Evolutionary conservation across 2,113 vertebrate genomes (phyloP).

Genomic region (Heteronetta atricapilla): DNA sequence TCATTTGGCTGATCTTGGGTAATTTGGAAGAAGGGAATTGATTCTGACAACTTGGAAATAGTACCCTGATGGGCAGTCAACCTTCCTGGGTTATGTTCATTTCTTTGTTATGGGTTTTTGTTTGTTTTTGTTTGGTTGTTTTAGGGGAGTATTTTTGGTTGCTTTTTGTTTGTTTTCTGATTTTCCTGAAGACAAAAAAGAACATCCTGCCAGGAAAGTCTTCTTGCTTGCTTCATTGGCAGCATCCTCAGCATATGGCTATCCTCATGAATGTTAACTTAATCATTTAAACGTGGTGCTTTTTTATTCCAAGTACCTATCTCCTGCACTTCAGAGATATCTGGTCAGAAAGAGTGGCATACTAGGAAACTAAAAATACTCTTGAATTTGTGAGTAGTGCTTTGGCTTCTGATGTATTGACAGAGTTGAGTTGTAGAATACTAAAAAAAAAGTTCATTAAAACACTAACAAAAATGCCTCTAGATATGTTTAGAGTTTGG

Average conservation of each 20-base stretch:
- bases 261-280: neutral
- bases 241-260: neutral
- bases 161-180: neutral
- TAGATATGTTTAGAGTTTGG: neutral
- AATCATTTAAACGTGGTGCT: neutral
- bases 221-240: neutral
- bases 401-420: neutral
- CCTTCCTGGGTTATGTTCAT: neutral
- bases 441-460: neutral
- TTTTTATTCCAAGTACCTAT: neutral
- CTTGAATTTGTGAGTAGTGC: neutral
- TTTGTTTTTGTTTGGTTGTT: neutral
- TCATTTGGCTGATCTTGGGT: neutral
- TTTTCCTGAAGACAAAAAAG: neutral
- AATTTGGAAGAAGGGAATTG: neutral
- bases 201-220: neutral
- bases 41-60: neutral
- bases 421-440: neutral
- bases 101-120: neutral
- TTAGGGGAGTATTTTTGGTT: neutral
- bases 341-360: neutral
- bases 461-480: neutral
- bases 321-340: neutral
- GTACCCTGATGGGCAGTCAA: neutral
- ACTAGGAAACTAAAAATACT: neutral